Conservation (phyloP, 1,140 invertebrate species). For the Bombyx mandarina region DNA sequence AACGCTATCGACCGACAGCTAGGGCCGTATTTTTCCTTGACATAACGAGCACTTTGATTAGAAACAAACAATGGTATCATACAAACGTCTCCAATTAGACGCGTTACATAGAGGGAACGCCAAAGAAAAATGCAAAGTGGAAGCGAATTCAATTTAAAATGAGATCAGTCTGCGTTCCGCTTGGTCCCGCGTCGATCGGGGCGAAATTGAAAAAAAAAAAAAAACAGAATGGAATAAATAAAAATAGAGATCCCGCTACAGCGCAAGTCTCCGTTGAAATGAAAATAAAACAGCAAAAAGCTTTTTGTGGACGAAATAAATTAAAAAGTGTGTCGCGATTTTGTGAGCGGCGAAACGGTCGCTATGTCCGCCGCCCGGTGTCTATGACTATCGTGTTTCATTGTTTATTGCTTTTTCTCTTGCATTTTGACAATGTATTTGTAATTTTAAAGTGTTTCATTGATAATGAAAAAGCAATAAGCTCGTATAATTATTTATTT, state of each 20-base stretch:
- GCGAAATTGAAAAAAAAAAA: slow-evolving; percentile 64
- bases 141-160: slow-evolving; percentile 68
- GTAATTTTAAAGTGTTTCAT: neutral
- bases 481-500: neutral
- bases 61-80: slow-evolving; percentile 47
- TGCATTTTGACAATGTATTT: slow-evolving; percentile 3
- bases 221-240: slow-evolving; percentile 59
- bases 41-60: slow-evolving; percentile 29
- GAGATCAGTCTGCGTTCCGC: slow-evolving; percentile 62
- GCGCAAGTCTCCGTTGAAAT: slow-evolving; percentile 70
- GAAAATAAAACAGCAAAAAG: slow-evolving; percentile 67
- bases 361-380: slow-evolving; percentile 1
- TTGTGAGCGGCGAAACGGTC: slow-evolving; percentile 36
- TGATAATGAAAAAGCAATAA: no score
- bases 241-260: slow-evolving; percentile 70
- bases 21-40: slow-evolving; percentile 19
- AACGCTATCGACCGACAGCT: slow-evolving; percentile 30
- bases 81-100: slow-evolving; percentile 64
- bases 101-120: slow-evolving; percentile 38
- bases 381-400: slow-evolving; percentile 6
- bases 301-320: slow-evolving; percentile 70
- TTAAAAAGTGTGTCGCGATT: slow-evolving; percentile 68
- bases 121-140: slow-evolving; percentile 55
- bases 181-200: slow-evolving; percentile 55
- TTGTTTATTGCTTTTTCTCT: neutral